These are phyloP conservation scores for Syritta pipiens DNA, from an alignment of 2,888 invertebrate species.

Conservation along the genomic window DNA sequence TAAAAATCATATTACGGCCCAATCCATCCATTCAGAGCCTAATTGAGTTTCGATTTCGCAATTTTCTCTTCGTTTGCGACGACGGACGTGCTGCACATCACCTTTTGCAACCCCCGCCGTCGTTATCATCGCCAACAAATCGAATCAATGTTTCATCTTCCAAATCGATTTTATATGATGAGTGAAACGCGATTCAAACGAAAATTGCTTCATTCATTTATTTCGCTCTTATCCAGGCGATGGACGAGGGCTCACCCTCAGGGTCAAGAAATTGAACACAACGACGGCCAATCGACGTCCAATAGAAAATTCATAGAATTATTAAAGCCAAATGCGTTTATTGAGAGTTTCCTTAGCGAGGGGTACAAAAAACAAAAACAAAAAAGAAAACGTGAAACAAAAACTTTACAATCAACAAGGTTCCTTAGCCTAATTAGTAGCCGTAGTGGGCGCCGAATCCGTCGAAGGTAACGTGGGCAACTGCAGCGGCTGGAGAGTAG, in stretches of 20 bases:
- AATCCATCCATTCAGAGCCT: conserved; percentile 16
- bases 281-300: background rate
- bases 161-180: conserved; percentile 52
- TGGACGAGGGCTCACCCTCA: background rate
- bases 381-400: too few relatives aligned
- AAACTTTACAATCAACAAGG: conserved; percentile 41
- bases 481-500: conserved; percentile 81
- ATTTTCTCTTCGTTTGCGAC: conserved; percentile 26
- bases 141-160: conserved; percentile 62
- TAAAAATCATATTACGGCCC: conserved; percentile 33
- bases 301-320: conserved; percentile 62
- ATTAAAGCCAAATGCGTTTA: conserved; percentile 13
- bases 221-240: conserved; percentile 4
- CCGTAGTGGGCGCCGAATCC: conserved; percentile 82
- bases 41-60: conserved; percentile 62
- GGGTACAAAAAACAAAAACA: conserved; percentile 11
- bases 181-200: conserved; percentile 38
- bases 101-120: background rate
- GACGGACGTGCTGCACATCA: conserved; percentile 13
- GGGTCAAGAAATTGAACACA: background rate
- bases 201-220: conserved; percentile 56
- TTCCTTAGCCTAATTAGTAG: conserved; percentile 80
- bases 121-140: conserved; percentile 27
- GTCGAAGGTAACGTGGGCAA: conserved; percentile 82
- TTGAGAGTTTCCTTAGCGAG: background rate